Base-by-base conservation (phyloP, 1,140 invertebrate species). In the Eubasilissa regina region DNA sequence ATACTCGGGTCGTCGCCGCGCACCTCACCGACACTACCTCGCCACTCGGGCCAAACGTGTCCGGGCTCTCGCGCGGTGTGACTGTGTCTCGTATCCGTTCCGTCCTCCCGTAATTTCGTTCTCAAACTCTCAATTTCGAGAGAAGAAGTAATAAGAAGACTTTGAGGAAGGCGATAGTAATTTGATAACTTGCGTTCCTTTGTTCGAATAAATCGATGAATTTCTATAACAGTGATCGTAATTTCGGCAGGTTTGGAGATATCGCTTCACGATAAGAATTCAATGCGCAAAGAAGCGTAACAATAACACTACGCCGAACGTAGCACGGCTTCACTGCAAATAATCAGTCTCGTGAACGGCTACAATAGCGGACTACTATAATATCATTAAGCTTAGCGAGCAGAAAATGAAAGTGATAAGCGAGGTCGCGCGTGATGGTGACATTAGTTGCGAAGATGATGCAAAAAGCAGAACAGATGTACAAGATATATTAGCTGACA, bases 381-480 rank as follows among this genome's bases (percentile, higher is more conserved):
- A 35, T 35, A 35, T 35, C 6, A 35, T 35, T 35, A 35, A 35
- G 25, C 6, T 35, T 35, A 35, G 25, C 1, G 6, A 35, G 6
- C 6, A 17, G n/a, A 13, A 51, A 11, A 82, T 82, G 81, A 82
- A 82, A 77, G 81, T 82, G 81, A 75, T 82, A 77, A 82, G 75
- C 56, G 74, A 78, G 44, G 78, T 77, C 8, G 70, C 68, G n/a
- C 62, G 75, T 66, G 64, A 48, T 45, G 75, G 64, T 51, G 73
- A 75, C 15, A 77, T 77, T 44, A 51, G 56, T 56, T 44, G 53
- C 35, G 75, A 77, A n/a, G 81, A 80, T 11, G 78, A 80, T 25
- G 48, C 53, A 21, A 80, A 80, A 35, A 64, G 58, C 66, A 64
- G 81, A 19, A 82, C 81, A 19, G 78, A 82, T 58, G 81, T 82